Base-by-base conservation (phyloP, 2,797 vertebrate species). In the Australoheros facetus region DNA sequence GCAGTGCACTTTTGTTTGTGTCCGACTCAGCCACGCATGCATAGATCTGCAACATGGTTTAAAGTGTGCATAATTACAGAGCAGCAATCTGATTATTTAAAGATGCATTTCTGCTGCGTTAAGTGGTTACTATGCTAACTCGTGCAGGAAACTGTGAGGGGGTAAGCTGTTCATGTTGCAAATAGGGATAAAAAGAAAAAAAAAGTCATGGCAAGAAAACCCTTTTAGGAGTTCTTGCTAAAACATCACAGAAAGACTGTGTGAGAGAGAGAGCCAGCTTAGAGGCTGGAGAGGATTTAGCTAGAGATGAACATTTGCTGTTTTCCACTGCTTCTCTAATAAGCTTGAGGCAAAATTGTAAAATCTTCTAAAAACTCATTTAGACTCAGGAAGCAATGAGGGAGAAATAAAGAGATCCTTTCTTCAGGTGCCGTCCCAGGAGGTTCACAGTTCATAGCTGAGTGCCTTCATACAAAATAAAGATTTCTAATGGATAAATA, bases 41-140 rank as follows among this genome's bases (percentile, higher is more conserved):
- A 51, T 16, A 54, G 10, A 37, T 83, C 71, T 54, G 42, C 17
- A 69, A 69, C 64, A 32, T 51, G 64, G 45, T 51, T 84, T 85
- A 88, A 80, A 70, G 85, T 80, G 86, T 39, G 32, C 3, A 16
- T 74, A 83, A 86, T 82, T 86, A 78, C 78, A 82, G 62, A 71
- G 74, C 37, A 73, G 79, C 75, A 56, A 69, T 80, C 71, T 26
- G 55, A 81, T 73, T 42, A 59, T 82, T 81, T 55, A 82, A 85
- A 74, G 45, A 79, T 88, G 73, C 73, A 54, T 84, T 57, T 48
- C 59, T 13, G 26, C 45, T 53, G 26, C 70, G 73, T 45, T 48
- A 62, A 83, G 59, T 28, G 42, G 72, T 59, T 42, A 55, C 75
- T 78, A 39, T 14, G 73, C 66, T 58, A 82, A 71, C 75, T 83